Evolutionary conservation across 2,888 invertebrate genomes (phyloP), one percentile per base, ranked within the genome.

Genomic region (Aquatica leii): DNA sequence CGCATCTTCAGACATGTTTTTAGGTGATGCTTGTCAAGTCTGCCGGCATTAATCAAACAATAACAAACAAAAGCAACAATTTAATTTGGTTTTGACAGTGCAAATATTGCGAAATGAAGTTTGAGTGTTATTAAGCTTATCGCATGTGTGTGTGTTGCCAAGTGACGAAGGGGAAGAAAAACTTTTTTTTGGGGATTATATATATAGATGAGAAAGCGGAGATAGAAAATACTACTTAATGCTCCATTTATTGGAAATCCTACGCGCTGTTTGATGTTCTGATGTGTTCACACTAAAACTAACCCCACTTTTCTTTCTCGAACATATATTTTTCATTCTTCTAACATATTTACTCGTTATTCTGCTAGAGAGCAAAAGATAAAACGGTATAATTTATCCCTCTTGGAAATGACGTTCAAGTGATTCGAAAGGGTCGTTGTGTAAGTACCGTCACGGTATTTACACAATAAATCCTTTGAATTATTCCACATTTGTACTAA

Each of bases 161-260:
- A 64, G 56, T 59, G 64, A 59, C 54, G 59, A 54, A 55, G 55
- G 59, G 24, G 6, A 6, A 24, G 24, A 24, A 24, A 24, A 59
- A 59, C 55, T 41, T 59, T 63, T 24, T 24, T 24, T 6, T 24
- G 24, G 52, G 60, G 64, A 64, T 64, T 64, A 64, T 64, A 59
- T 51, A 50, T 40, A 6, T 24, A 24, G 24, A n/a, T n/a, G 24
- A 56, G 59, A 59, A 64, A 50, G 64, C 55, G 54, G 59, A 64
- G 64, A 64, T 64, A 64, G 64, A 60, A 64, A 64, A 64, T 64
- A 64, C 59, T 59, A 59, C 64, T 64, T 64, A 64, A 64, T 64
- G 64, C 64, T 55, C 59, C 60, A 64, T 64, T 64, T 64, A 64
- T 64, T 64, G 64, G 64, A 59, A 64, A 64, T 64, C 64, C 64